Conservation (phyloP, 2,797 vertebrate genomes). For the Rhinogobio ventralis region DNA sequence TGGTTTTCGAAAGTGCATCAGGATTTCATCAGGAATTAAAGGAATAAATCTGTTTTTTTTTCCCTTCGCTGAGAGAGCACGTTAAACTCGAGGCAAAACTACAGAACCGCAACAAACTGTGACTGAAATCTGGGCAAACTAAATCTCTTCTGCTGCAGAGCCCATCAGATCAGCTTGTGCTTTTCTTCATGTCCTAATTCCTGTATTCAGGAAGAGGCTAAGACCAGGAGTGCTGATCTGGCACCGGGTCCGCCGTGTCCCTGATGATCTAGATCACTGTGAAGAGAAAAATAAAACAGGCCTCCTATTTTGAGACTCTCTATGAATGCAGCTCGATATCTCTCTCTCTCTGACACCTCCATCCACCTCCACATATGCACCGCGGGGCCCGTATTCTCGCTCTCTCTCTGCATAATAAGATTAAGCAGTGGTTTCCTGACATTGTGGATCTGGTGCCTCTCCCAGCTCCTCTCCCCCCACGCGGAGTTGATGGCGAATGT, state of each 20-base stretch:
- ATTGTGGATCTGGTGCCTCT: slow-evolving; percentile 56
- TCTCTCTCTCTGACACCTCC: slow-evolving; percentile 48
- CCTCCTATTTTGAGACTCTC: slow-evolving; percentile 40
- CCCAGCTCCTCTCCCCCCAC: slow-evolving; percentile 38
- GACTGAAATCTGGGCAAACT: slow-evolving; percentile 1
- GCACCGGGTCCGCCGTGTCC: slow-evolving; percentile 14
- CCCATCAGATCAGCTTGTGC: slow-evolving; percentile 28
- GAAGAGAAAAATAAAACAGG: slow-evolving; percentile 46
- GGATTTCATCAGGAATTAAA: slow-evolving; percentile 13
- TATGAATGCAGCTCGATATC: slow-evolving; percentile 36
- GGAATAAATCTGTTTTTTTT: background rate
- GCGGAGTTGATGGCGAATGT: slow-evolving; percentile 51
- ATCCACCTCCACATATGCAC: slow-evolving; percentile 51
- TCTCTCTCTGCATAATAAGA: slow-evolving; percentile 64
- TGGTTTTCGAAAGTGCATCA: background rate
- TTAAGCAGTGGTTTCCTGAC: slow-evolving; percentile 61
- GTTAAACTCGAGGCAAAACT: background rate
- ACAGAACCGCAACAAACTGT: slow-evolving; percentile 14
- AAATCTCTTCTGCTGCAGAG: slow-evolving; percentile 18
- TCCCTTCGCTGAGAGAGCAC: background rate
- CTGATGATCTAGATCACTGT: slow-evolving; percentile 33
- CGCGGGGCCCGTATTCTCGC: slow-evolving; percentile 34
- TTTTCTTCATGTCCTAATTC: slow-evolving; percentile 46
- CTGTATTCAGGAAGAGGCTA: slow-evolving; percentile 32
- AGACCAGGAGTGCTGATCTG: slow-evolving; percentile 41